Percentiles rank a stretch among this genome's conserved stretches.
These are phyloP conservation scores for rabbit (Oryctolagus cuniculus) DNA, from an alignment of 2,113 vertebrate genomes.

Conservation along the genomic window mOryCun1.1 NC_091453.1:13461001-13461500, in stretches of 20 bases:
- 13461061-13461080: not conserved
- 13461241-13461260: not conserved
- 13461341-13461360: not conserved
- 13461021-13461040: not conserved
- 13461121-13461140: not conserved
- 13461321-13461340: not conserved
- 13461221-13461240: not conserved
- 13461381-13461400: not conserved
- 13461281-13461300: not conserved
- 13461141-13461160: not conserved
- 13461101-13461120: not conserved
- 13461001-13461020: not conserved
- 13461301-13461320: not conserved
- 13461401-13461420: not conserved
- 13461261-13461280: not conserved
- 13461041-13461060: not conserved
- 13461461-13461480: no score
- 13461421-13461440: no score
- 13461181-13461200: conserved; percentile 22
- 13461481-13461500: no score
- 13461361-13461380: not conserved
- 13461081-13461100: not conserved
- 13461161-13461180: not conserved
- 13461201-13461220: conserved; percentile 22
- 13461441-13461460: no score